Base-by-base conservation (phyloP, 2,797 vertebrate species). In the Tamandua tetradactyla region DNA sequence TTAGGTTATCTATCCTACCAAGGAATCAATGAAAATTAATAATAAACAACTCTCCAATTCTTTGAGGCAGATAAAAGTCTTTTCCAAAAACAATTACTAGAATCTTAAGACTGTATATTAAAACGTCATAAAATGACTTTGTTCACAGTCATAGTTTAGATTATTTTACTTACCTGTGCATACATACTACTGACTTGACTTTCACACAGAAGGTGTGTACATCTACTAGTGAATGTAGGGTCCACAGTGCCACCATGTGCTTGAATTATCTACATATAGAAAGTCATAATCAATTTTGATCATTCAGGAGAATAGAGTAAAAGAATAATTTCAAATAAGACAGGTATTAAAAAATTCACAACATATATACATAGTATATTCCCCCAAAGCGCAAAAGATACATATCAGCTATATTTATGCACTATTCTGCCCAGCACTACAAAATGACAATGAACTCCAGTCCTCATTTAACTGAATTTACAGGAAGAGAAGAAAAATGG, bases 131-230 rank as follows among this genome's bases (percentile, higher is more conserved):
- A 47, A 15, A 64, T 4, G 12, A 1, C 5, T 7, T 14, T 15
- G 22, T 1, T 10, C 7, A 52, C 1, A 9, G 5, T 12, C 32
- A 2, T 1, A 0, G 55, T 0, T 1, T 0, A 52, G 1, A 4
- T 0, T 1, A 5, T 59, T 7, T 52, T 91, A 59, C 98, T 98
- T 97, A 99, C 99, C 99, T 99, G 99, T 30, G 99, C 98, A 91
- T 99, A 99, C 98, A 99, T 98, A 96, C 98, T 99, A 98, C 99
- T 99, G 98, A 99, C 99, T 97, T 99, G 99, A 97, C 99, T 99
- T 98, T 99, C 99, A 97, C 99, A 99, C n/a, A 99, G 98, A 75
- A 99, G 98, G 97, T 99, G 99, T 8, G 99, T 99, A 97, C 99
- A 99, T 37, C 99, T 98, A 97, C 98, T 98, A 6, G 98, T 99